A percentile compares a stretch with the other conserved stretches of the same genome.
Conservation (phyloP, 2,888 invertebrate species). For the Cataglyphis albicans region DNA sequence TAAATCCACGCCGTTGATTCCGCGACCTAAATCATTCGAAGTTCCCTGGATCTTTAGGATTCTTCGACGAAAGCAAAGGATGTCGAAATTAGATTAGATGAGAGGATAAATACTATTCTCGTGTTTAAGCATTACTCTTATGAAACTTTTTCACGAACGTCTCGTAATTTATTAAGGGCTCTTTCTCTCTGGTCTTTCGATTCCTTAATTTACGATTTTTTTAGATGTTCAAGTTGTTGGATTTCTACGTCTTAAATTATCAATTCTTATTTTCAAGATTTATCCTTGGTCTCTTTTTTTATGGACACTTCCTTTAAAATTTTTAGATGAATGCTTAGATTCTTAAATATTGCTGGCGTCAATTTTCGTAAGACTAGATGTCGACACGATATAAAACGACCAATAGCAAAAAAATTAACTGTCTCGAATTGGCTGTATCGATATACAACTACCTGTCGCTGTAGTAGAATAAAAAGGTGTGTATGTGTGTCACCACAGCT, state of each 20-base stretch:
- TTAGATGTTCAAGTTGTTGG: neutral
- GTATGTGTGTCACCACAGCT: neutral
- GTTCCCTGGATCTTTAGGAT: neutral
- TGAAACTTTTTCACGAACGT: neutral
- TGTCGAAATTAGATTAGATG: slow-evolving; percentile 36
- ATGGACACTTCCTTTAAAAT: neutral
- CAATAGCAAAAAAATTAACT: neutral
- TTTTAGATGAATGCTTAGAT: neutral
- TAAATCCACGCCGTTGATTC: slow-evolving; percentile 3
- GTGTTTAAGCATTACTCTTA: slow-evolving; percentile 3
- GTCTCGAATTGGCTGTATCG: neutral
- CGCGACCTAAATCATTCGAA: slow-evolving; percentile 26
- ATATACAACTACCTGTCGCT: neutral
- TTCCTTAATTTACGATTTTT: neutral
- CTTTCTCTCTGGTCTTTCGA: neutral
- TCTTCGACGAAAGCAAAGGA: slow-evolving; percentile 16
- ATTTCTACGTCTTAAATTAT: neutral
- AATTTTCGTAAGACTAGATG: neutral
- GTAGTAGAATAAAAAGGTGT: neutral
- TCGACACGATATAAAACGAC: neutral
- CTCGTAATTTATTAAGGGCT: neutral
- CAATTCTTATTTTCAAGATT: neutral
- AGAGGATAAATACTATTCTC: slow-evolving; percentile 15
- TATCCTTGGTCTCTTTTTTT: neutral
- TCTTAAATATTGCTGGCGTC: neutral